Base-by-base conservation (phyloP, 2,888 invertebrate species). In the Chalcosyrphus nemorum region DNA sequence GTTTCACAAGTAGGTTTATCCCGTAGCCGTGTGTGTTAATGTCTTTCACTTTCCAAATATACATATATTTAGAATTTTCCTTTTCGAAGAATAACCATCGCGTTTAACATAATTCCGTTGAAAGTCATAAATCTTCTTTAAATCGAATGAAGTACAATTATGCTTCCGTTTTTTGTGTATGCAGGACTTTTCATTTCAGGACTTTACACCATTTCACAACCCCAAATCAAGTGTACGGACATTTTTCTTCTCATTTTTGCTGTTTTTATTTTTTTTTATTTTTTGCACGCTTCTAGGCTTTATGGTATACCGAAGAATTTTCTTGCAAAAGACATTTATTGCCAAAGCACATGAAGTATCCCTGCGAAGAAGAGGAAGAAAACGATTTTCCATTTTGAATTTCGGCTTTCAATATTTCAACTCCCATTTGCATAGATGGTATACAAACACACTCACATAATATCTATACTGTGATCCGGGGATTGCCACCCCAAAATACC, bases 301-400 rank as follows among this genome's bases (percentile, higher is more conserved):
- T 50, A 65, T 45, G 74, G 74, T 74, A 59, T 75, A 80, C 70
- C 84, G 17, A 75, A 59, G 57, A 80, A 80, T 80, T 75, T 72
- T 35, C 17, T n/a, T 80, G 74, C 50, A 65, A 80, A 80, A 70
- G 80, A 74, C 84, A 84, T 80, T 80, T 80, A 84, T 80, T 65
- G 54, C 43, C 80, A 59, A 72, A 74, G 72, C 68, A n/a, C n/a
- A 57, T 56, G 41, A 17, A 70, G 70, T 84, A 80, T 84, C 80
- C 84, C 70, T 57, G 70, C 65, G 65, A 54, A 74, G 47, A n/a
- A n/a, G n/a, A n/a, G n/a, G n/a, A n/a, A n/a, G n/a, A n/a, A n/a
- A n/a, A n/a, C n/a, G 80, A 68, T 80, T 80, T 84, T 80, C 80
- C 84, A 84, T 84, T 84, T 84, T 78, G 72, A 78, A 84, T 68